A percentile compares a stretch with the other conserved stretches of the same genome.
phyloP scores from a whole-genome alignment of 2,888 invertebrate genomes.

The Lymantria monacha region DNA sequence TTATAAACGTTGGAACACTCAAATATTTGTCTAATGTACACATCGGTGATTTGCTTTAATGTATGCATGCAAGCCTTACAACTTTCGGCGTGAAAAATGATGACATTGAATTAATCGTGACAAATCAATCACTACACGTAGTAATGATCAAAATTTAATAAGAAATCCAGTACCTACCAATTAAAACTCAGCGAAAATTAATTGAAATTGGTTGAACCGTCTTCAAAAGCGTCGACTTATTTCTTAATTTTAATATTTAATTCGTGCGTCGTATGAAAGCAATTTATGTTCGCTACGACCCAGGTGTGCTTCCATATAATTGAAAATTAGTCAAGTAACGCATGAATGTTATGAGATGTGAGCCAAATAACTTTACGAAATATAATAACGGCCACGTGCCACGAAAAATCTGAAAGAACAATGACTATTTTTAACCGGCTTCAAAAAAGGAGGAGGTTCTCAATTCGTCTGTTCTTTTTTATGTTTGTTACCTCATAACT shows the following conservation, averaged over 20 bases:
- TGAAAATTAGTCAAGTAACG: background rate
- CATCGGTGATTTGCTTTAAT: too few relatives aligned
- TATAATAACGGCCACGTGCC: background rate
- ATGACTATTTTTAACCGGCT: too few relatives aligned
- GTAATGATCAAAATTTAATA: slow-evolving; percentile 16
- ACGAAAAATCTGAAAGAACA: too few relatives aligned
- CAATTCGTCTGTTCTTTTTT: too few relatives aligned
- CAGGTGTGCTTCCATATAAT: background rate
- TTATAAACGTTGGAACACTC: too few relatives aligned
- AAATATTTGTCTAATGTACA: too few relatives aligned
- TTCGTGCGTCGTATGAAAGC: background rate
- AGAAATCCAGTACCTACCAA: background rate
- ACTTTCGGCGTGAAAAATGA: too few relatives aligned
- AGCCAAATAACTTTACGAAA: background rate
- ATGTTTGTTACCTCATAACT: too few relatives aligned
- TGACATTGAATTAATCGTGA: too few relatives aligned
- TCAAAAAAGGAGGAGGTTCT: too few relatives aligned
- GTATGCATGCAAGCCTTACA: too few relatives aligned
- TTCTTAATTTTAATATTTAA: background rate
- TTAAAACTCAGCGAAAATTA: background rate
- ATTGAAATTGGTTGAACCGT: background rate
- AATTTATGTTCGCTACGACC: background rate
- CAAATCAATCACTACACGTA: too few relatives aligned
- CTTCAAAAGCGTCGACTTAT: background rate
- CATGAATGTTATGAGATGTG: background rate